A percentile compares a stretch with the other conserved stretches of the same genome.
phyloP scores from a whole-genome alignment of 2,888 invertebrate genomes.

The Drosophila neotestacea region DNA sequence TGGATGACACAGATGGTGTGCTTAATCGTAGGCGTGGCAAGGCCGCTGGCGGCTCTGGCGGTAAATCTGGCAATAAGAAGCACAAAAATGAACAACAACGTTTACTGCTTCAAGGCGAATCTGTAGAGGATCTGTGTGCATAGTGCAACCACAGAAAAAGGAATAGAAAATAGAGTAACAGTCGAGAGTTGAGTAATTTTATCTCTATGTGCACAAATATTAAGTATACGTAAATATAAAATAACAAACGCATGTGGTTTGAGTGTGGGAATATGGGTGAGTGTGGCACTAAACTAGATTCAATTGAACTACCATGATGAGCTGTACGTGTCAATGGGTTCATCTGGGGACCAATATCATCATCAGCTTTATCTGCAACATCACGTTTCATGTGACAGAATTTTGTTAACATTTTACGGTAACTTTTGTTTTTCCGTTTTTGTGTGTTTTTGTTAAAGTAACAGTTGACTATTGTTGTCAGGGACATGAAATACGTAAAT shows the following conservation, averaged over 20 bases:
- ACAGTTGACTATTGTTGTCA: conserved; percentile 4
- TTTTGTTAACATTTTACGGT: conserved; percentile 23
- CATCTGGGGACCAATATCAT: conserved; percentile 17
- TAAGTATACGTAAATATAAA: conserved; percentile 55
- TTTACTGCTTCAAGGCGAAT: conserved; percentile 83
- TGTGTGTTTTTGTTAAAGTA: not conserved
- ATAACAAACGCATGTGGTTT: conserved; percentile 16
- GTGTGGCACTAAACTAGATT: conserved; percentile 18
- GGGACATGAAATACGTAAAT: conserved; percentile 2
- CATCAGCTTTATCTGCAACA: not conserved
- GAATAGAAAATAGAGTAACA: not conserved
- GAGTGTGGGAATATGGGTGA: not conserved
- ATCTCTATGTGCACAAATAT: conserved; percentile 71
- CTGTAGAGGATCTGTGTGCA: conserved; percentile 84
- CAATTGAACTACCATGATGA: conserved; percentile 46
- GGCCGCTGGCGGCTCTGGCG: conserved; percentile 57
- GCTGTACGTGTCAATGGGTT: conserved; percentile 50
- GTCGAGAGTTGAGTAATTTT: not conserved
- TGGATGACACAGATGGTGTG: conserved; percentile 85
- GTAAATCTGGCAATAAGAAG: conserved; percentile 79
- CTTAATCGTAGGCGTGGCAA: conserved; percentile 81
- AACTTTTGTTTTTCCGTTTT: conserved; percentile 4
- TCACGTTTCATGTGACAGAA: conserved; percentile 48
- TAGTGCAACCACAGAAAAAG: conserved; percentile 42
- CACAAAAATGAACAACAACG: conserved; percentile 79